These are phyloP conservation scores for Egretta garzetta DNA, from an alignment of 2,113 vertebrate genomes.

Conservation along the genomic window DNA sequence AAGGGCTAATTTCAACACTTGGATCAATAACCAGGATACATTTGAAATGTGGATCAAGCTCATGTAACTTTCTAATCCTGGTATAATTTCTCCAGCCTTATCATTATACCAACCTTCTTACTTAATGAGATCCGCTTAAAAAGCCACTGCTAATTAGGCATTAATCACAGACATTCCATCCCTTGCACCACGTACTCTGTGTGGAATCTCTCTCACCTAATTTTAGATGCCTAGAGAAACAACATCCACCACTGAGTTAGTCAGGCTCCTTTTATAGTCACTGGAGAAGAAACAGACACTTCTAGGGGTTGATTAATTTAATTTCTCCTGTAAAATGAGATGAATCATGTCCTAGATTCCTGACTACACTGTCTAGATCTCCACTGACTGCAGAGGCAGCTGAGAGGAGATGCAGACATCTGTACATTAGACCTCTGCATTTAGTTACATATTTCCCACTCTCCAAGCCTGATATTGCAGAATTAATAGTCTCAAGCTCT, in stretches of 20 bases:
- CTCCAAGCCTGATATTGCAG: background rate
- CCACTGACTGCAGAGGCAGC: background rate
- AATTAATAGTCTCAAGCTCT: background rate
- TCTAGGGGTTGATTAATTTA: constrained; percentile 37
- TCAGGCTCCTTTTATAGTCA: constrained; percentile 67
- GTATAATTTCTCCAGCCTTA: background rate
- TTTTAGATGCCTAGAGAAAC: constrained; percentile 65
- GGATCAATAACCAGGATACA: background rate
- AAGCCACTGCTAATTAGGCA: constrained; percentile 20
- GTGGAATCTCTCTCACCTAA: constrained; percentile 56
- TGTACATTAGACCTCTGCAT: background rate
- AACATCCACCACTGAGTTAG: constrained; percentile 5
- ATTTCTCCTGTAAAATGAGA: constrained; percentile 12
- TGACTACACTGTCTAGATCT: background rate
- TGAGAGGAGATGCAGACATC: background rate
- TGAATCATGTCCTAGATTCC: constrained; percentile 37
- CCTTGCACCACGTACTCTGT: background rate
- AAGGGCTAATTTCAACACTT: background rate
- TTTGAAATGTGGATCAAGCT: background rate
- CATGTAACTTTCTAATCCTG: background rate
- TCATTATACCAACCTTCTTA: background rate
- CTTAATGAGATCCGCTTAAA: background rate
- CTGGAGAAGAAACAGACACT: constrained; percentile 2
- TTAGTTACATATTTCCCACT: background rate
- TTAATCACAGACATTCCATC: constrained; percentile 31